phyloP scores from a whole-genome alignment of 2,113 vertebrate genomes.

The Empidonax traillii region DNA sequence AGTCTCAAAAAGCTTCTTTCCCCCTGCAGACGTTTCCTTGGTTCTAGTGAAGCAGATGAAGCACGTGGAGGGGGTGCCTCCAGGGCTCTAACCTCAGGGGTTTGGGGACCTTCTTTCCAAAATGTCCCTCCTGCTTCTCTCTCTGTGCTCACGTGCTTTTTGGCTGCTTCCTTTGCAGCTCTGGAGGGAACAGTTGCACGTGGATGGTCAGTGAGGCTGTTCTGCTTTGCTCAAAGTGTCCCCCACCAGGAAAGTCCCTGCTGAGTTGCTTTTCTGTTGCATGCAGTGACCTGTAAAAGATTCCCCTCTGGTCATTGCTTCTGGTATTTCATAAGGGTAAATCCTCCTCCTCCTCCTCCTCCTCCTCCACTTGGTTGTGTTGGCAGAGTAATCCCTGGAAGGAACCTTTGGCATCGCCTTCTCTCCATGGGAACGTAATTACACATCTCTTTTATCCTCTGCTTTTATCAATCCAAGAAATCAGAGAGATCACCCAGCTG shows the following conservation, averaged over 20 bases:
- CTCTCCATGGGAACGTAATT: fast-evolving
- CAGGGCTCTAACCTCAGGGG: too few relatives aligned
- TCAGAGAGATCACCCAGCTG: fast-evolving
- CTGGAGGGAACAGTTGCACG: background rate
- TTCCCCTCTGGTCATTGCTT: background rate
- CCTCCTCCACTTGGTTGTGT: background rate
- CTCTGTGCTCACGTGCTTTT: background rate
- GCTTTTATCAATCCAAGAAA: background rate
- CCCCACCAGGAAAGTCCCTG: background rate
- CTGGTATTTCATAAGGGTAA: background rate
- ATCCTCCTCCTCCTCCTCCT: background rate
- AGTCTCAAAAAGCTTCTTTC: background rate
- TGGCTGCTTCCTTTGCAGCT: background rate
- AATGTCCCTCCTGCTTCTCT: background rate
- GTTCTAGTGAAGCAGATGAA: background rate
- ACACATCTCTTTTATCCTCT: background rate
- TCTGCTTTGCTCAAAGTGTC: background rate
- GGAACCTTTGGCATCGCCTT: fast-evolving
- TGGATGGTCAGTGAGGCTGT: background rate
- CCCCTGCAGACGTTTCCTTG: background rate
- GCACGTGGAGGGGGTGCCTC: background rate
- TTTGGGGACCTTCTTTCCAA: background rate
- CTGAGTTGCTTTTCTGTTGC: background rate
- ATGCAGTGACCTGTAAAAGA: background rate
- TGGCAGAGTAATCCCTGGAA: background rate